Evolutionary conservation across 2,113 vertebrate genomes (phyloP), one percentile per base, ranked within the genome.

Genomic region (Cichladusa arquata): DNA sequence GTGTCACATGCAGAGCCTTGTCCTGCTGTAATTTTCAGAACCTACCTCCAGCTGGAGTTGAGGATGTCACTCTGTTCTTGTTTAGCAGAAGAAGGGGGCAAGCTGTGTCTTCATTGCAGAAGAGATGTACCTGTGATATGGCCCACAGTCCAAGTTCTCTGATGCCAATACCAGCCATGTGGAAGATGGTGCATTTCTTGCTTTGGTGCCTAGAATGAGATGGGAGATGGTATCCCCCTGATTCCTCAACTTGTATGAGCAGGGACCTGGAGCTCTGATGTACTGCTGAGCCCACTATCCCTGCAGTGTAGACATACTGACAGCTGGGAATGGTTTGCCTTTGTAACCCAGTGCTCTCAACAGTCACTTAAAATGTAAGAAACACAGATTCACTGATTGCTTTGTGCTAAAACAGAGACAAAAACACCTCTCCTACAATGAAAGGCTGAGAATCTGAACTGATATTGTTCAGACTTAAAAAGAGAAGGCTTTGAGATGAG

Each of bases 221-320:
- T n/a, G 11, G 12, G 31, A 73, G 11, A 33, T 36, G 25, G 0
- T 6, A n/a, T 29, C 6, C 4, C 3, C 22, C 11, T 33, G 14
- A 81, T 69, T 12, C 20, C 11, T 38, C 19, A 33, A 0, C 14
- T 11, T 31, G 17, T 9, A 8, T 54, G 18, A 66, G 28, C 9
- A 44, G 36, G 10, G 5, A 29, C 19, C 10, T 57, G 25, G 72
- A 58, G 42, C 8, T n/a, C 26, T 8, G 17, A 25, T 0, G 1
- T 19, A 5, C 8, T 20, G 5, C 25, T 57, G 28, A 70, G 5
- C 16, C 54, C 5, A 3, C 3, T 53, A 0, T 19, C 31, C 8
- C 11, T 80, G 33, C 25, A 38, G 1, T 7, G 10, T 7, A 47
- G 6, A 7, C 10, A 34, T 5, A 20, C 1, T 50, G 12, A 9